Evolutionary conservation across 1,140 invertebrate species (phyloP).

Genomic region (Drosophila ambigua): DNA sequence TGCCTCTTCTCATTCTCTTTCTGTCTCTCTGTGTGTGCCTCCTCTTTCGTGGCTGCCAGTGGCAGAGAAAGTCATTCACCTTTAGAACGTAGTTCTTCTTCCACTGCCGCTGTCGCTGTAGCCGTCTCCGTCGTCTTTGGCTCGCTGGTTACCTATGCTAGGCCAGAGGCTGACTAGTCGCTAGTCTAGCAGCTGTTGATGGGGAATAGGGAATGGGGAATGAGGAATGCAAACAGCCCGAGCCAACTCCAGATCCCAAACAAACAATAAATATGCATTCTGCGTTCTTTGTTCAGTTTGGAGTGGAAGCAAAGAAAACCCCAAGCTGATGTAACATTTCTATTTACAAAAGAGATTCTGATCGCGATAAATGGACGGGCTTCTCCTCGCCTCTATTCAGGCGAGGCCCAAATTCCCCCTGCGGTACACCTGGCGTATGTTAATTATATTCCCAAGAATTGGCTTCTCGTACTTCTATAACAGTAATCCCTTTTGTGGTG

Average conservation of each 20-base stretch:
- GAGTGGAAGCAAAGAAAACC: slow-evolving; percentile 1
- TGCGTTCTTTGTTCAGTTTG: slow-evolving; percentile 20
- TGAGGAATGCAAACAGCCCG: slow-evolving; percentile 59
- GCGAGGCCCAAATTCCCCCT: not conserved
- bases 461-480: slow-evolving; percentile 19
- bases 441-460: slow-evolving; percentile 36
- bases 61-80: slow-evolving; percentile 78
- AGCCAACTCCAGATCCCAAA: slow-evolving; percentile 26
- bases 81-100: slow-evolving; percentile 47
- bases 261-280: slow-evolving; percentile 43
- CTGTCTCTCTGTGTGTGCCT: slow-evolving; percentile 19
- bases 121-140: slow-evolving; percentile 26
- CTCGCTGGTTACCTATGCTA: slow-evolving; percentile 45
- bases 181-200: not conserved
- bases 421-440: slow-evolving; percentile 3
- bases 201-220: slow-evolving; percentile 3
- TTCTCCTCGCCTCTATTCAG: slow-evolving; percentile 8
- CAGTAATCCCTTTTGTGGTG: slow-evolving; percentile 37
- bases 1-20: slow-evolving; percentile 25
- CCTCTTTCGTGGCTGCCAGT: slow-evolving; percentile 18
- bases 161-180: not conserved
- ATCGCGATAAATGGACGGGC: slow-evolving; percentile 2
- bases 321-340: slow-evolving; percentile 45
- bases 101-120: not conserved
- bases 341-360: slow-evolving; percentile 28